Evolutionary conservation across 2,888 invertebrate genomes (phyloP).

Genomic region (Rhamphomyia laevipes): DNA sequence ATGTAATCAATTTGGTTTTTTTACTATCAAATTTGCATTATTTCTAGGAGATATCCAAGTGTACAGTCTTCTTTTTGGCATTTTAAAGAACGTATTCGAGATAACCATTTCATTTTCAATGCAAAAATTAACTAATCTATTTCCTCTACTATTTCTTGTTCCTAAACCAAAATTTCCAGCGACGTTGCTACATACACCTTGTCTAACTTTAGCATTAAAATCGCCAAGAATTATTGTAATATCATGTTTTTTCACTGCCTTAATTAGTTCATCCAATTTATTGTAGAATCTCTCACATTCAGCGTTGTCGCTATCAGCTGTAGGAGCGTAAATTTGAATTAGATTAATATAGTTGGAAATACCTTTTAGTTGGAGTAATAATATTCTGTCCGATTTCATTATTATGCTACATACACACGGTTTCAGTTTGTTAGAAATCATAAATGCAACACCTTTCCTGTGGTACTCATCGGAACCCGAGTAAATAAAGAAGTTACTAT

Average conservation of each 20-base stretch:
- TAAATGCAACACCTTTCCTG: not conserved
- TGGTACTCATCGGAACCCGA: not conserved
- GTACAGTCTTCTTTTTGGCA: not conserved
- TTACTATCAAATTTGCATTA: not conserved
- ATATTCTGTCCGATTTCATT: not conserved
- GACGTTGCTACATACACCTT: not conserved
- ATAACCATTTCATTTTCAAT: not conserved
- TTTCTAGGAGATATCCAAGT: not conserved
- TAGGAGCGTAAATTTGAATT: not conserved
- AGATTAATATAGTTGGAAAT: not conserved
- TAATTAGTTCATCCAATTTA: not conserved
- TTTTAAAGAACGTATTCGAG: not conserved
- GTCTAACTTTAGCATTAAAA: not conserved
- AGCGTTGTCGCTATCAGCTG: not conserved
- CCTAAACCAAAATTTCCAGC: not conserved
- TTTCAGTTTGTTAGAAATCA: not conserved
- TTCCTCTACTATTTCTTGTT: not conserved
- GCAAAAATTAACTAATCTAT: not conserved
- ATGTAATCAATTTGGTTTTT: conserved; percentile 4
- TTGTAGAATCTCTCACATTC: not conserved
- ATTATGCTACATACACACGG: not conserved
- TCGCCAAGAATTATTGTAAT: not conserved
- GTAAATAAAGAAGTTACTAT: no score
- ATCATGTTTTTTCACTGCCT: not conserved
- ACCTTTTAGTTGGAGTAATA: not conserved